phyloP scores from a whole-genome alignment of 2,113 vertebrate genomes.

The Dicentrarchus labrax region DNA sequence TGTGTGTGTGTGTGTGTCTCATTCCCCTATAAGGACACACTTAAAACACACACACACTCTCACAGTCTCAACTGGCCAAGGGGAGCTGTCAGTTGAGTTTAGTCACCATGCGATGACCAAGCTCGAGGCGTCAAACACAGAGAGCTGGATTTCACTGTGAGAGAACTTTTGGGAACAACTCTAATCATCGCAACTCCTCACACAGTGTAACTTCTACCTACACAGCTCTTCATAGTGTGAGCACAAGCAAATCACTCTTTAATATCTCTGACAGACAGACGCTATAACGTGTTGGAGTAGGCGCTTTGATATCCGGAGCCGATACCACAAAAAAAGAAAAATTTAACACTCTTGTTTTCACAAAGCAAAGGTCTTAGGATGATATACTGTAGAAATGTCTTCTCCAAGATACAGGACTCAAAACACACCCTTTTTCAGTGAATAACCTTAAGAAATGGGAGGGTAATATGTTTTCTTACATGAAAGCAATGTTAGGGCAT shows the following conservation, averaged over 20 bases:
- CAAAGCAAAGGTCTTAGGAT: not conserved
- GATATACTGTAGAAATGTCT: constrained; percentile 5
- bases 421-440: not conserved
- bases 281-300: constrained; percentile 8
- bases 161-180: constrained; percentile 44
- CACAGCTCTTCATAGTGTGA: constrained; percentile 5
- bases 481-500: not conserved
- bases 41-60: constrained; percentile 14
- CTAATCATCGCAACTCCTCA: constrained; percentile 13
- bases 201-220: constrained; percentile 12
- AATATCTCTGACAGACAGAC: constrained; percentile 13
- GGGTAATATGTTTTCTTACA: constrained; percentile 2
- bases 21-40: not conserved
- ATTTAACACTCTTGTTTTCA: not conserved
- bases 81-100: constrained; percentile 49
- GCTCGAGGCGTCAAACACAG: constrained; percentile 39
- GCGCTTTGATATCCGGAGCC: constrained; percentile 5
- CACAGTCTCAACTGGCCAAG: constrained; percentile 25
- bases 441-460: not conserved
- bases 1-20: constrained; percentile 10
- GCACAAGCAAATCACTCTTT: constrained; percentile 17
- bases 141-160: constrained; percentile 55
- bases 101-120: constrained; percentile 16
- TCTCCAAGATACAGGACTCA: not conserved
- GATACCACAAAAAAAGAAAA: not conserved